Conservation (phyloP, 2,888 invertebrate species). For the Polydrusus cervinus region DNA sequence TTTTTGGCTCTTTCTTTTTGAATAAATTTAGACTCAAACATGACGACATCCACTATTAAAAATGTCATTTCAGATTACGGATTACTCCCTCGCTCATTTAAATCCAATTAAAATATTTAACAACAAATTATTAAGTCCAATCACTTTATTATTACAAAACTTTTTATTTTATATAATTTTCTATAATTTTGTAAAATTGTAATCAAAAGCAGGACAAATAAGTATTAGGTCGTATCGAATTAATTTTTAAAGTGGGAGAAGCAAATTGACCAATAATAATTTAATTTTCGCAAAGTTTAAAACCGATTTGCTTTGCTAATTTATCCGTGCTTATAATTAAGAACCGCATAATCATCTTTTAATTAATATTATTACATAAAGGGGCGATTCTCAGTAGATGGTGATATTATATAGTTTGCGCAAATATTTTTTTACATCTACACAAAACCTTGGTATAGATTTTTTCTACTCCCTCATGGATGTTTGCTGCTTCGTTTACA, state of each 20-base stretch:
- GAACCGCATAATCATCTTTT: slow-evolving; percentile 50
- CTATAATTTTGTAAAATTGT: slow-evolving; percentile 30
- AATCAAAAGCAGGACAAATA: slow-evolving; percentile 29
- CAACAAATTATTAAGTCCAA: slow-evolving; percentile 12
- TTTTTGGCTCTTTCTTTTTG: too few species aligned
- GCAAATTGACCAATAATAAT: slow-evolving; percentile 35
- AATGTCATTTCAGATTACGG: not conserved
- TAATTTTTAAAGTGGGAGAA: slow-evolving; percentile 43
- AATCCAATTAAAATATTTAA: slow-evolving; percentile 5
- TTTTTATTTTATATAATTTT: slow-evolving; percentile 31
- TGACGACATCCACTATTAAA: too few species aligned
- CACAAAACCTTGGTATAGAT: too few species aligned
- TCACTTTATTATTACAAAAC: slow-evolving; percentile 24
- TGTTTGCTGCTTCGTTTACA: too few species aligned
- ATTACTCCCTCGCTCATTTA: not conserved
- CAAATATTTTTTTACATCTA: too few species aligned
- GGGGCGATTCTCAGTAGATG: too few species aligned
- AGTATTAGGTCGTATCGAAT: slow-evolving; percentile 43
- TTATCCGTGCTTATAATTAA: slow-evolving; percentile 44
- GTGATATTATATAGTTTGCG: too few species aligned
- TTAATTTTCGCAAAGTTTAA: slow-evolving; percentile 43
- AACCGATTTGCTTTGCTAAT: slow-evolving; percentile 51
- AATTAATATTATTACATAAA: slow-evolving; percentile 48
- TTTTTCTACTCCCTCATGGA: too few species aligned
- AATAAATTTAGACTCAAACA: too few species aligned